These are phyloP conservation scores for Watsonalla binaria DNA, from an alignment of 2,888 invertebrate species.

Conservation along the genomic window DNA sequence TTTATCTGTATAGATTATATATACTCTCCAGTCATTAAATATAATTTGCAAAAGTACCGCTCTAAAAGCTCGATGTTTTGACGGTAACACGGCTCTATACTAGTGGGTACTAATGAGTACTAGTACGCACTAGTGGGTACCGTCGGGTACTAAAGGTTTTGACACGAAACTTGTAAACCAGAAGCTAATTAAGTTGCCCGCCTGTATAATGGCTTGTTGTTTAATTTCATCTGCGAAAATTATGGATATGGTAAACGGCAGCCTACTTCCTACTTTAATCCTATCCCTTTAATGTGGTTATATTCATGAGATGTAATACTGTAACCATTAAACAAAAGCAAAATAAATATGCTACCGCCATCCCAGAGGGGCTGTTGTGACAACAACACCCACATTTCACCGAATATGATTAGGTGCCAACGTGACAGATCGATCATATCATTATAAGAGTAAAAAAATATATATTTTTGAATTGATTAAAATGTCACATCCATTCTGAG, in stretches of 20 bases:
- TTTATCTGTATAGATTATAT: no score
- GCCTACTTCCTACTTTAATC: neutral
- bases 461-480: no score
- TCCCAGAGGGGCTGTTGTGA: no score
- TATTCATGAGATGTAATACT: no score
- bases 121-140: neutral
- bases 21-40: no score
- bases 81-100: neutral
- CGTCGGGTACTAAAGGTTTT: neutral
- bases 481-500: neutral
- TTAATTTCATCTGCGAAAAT: neutral
- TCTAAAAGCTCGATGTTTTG: neutral
- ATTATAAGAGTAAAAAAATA: no score
- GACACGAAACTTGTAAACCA: constrained; percentile 5
- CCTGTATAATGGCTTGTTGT: neutral
- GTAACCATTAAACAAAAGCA: no score
- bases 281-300: no score
- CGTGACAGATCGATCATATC: no score
- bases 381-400: no score
- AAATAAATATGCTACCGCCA: no score
- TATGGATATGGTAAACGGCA: neutral
- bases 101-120: neutral
- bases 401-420: no score
- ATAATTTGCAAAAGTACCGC: neutral
- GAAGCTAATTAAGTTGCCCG: constrained; percentile 6